Conservation (phyloP, 2,113 vertebrate species). For the Gadus chalcogrammus region DNA sequence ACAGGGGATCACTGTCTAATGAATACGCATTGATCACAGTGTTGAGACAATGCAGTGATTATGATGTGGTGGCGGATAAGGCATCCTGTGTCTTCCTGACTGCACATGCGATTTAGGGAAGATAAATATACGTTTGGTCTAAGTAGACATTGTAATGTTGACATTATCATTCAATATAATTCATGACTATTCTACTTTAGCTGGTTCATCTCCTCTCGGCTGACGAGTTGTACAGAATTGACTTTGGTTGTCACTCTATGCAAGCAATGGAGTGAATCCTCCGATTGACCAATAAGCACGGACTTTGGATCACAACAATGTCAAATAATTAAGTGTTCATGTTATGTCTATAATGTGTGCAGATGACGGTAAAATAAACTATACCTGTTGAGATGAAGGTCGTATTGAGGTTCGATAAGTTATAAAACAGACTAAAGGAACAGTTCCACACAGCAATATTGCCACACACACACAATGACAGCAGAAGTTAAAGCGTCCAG, state of each 20-base stretch:
- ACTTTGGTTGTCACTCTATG: too few relatives aligned
- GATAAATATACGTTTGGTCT: too few relatives aligned
- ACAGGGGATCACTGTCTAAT: constrained; percentile 48
- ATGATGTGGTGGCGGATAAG: constrained; percentile 29
- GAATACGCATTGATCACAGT: constrained; percentile 24
- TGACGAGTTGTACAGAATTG: too few relatives aligned
- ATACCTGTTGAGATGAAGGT: constrained; percentile 49
- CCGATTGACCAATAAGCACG: too few relatives aligned
- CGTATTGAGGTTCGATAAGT: constrained; percentile 1
- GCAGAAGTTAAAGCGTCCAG: constrained; percentile 20
- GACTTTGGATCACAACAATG: too few relatives aligned
- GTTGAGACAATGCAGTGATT: constrained; percentile 44
- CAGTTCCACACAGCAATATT: constrained; percentile 12
- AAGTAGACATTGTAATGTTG: too few relatives aligned
- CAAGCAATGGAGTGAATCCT: too few relatives aligned
- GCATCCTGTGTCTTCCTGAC: not conserved
- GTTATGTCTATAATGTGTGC: not conserved
- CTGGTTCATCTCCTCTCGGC: too few relatives aligned
- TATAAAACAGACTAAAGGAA: constrained; percentile 1
- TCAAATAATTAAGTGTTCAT: not conserved
- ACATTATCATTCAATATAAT: not conserved
- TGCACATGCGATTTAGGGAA: not conserved
- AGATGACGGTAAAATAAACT: not conserved
- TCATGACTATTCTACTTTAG: not conserved
- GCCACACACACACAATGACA: constrained; percentile 20